A percentile compares a stretch with the other conserved stretches of the same genome.
These are phyloP conservation scores for Fragum sueziense DNA, from an alignment of 2,888 invertebrate species.

Conservation along the genomic window DNA sequence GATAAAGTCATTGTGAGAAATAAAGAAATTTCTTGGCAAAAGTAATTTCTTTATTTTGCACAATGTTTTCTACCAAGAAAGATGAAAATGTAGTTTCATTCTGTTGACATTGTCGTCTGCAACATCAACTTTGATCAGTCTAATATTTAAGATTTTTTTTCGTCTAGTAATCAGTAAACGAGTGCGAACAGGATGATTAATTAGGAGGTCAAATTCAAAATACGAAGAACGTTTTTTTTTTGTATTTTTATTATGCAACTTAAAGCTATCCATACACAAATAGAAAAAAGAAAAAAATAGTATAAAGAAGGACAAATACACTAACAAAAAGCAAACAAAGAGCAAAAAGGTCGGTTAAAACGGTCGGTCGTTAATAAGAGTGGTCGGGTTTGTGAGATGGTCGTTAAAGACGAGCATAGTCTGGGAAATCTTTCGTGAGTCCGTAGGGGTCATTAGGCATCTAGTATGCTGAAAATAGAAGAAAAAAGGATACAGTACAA, in stretches of 20 bases:
- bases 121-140: too few species aligned
- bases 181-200: too few species aligned
- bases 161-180: too few species aligned
- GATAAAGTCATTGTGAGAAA: too few species aligned
- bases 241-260: constrained; percentile 14
- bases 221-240: not conserved
- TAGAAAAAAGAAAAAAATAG: constrained; percentile 13
- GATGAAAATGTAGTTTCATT: too few species aligned
- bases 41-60: too few species aligned
- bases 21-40: too few species aligned
- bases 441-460: not conserved
- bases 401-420: not conserved
- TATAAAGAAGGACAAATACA: not conserved
- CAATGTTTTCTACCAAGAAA: too few species aligned
- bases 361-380: not conserved
- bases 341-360: not conserved
- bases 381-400: not conserved
- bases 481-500: not conserved
- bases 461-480: constrained; percentile 1
- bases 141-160: too few species aligned
- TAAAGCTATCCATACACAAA: constrained; percentile 43
- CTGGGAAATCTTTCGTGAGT: not conserved
- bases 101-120: too few species aligned
- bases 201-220: not conserved
- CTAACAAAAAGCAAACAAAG: not conserved